These are phyloP conservation scores for Cerastoderma edule DNA, from an alignment of 2,888 invertebrate genomes.

Conservation along the genomic window DNA sequence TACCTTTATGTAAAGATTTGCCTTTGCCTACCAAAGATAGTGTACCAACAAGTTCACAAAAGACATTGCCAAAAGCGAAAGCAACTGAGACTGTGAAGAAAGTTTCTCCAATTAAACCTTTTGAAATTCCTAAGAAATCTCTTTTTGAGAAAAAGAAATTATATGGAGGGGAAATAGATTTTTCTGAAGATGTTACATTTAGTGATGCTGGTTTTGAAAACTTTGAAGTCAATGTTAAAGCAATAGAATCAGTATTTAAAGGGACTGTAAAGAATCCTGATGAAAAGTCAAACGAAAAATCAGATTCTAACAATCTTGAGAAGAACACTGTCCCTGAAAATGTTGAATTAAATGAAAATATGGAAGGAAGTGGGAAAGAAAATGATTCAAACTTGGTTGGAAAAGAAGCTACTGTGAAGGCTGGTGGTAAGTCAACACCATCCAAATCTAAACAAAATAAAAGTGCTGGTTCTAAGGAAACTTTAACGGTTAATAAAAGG, in stretches of 20 bases:
- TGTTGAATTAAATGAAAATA: slow-evolving; percentile 14
- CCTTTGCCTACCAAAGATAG: slow-evolving; percentile 22
- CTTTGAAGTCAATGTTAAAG: slow-evolving; percentile 53
- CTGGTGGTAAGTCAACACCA: neutral
- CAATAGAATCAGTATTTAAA: slow-evolving; percentile 55
- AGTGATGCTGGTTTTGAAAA: slow-evolving; percentile 55
- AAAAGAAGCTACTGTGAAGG: neutral
- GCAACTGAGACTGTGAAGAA: slow-evolving; percentile 42
- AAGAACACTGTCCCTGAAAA: neutral
- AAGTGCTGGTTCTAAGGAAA: slow-evolving; percentile 26
- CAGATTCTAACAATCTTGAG: neutral
- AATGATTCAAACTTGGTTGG: too few species aligned
- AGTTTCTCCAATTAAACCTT: slow-evolving; percentile 39
- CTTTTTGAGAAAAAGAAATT: slow-evolving; percentile 45
- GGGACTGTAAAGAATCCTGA: slow-evolving; percentile 40
- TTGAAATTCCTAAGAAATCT: slow-evolving; percentile 47
- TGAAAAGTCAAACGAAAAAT: slow-evolving; percentile 15
- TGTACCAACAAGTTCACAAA: slow-evolving; percentile 19
- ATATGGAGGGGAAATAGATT: slow-evolving; percentile 60
- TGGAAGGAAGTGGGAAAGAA: slow-evolving; percentile 18
- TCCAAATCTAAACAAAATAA: slow-evolving; percentile 5
- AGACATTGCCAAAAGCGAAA: slow-evolving; percentile 46
- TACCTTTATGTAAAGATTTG: slow-evolving; percentile 11
- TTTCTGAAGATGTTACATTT: slow-evolving; percentile 50
- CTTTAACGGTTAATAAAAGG: slow-evolving; percentile 48